Conservation (phyloP, 2,113 vertebrate genomes). For the Archilochus colubris region DNA sequence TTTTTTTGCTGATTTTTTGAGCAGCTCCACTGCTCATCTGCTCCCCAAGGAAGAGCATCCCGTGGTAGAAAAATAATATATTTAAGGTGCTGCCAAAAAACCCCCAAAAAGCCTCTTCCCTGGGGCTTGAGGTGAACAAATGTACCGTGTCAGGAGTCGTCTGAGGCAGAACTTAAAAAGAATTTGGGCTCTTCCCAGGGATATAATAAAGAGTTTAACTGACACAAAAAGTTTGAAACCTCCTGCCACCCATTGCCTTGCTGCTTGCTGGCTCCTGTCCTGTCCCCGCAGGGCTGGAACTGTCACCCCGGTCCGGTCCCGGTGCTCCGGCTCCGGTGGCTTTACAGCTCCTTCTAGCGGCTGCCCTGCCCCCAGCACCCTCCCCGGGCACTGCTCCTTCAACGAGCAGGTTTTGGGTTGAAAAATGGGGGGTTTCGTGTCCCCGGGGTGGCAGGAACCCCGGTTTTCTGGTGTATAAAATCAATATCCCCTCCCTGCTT, state of each 20-base stretch:
- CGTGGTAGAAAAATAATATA: rapidly evolving
- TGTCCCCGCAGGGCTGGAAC: too few relatives aligned
- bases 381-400: too few relatives aligned
- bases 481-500: rapidly evolving
- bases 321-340: neutral
- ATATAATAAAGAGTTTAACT: rapidly evolving
- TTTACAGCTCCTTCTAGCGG: neutral
- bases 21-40: neutral
- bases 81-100: neutral
- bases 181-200: neutral
- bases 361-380: neutral
- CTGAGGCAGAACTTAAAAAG: rapidly evolving
- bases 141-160: too few relatives aligned
- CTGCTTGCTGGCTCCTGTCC: too few relatives aligned
- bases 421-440: too few relatives aligned
- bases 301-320: too few relatives aligned
- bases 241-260: too few relatives aligned
- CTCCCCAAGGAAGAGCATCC: neutral
- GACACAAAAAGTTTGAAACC: rapidly evolving
- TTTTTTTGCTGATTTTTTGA: rapidly evolving
- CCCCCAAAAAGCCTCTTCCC: neutral
- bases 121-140: rapidly evolving
- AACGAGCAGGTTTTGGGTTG: too few relatives aligned
- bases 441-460: neutral
- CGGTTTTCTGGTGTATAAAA: neutral